A percentile compares a stretch with the other conserved stretches of the same genome.
These are phyloP conservation scores for Vultur gryphus DNA, from an alignment of 2,797 vertebrate species.

Conservation along the genomic window DNA sequence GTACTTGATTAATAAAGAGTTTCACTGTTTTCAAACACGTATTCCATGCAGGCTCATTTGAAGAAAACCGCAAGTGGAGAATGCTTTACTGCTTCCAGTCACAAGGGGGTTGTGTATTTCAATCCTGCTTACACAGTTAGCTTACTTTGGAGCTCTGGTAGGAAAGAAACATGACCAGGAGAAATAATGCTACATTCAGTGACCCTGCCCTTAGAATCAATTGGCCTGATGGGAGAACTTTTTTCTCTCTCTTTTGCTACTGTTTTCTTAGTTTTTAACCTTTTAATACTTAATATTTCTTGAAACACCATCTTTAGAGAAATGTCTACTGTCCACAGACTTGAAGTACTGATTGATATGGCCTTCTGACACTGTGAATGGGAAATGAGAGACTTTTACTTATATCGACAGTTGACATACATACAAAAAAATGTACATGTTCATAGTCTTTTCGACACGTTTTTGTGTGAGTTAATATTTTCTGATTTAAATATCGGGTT, in stretches of 20 bases:
- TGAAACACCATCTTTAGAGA: constrained; percentile 53
- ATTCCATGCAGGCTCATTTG: constrained; percentile 93
- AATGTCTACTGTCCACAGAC: neutral
- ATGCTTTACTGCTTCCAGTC: constrained; percentile 95
- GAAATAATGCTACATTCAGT: constrained; percentile 96
- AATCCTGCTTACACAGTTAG: constrained; percentile 85
- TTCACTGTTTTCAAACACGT: constrained; percentile 93
- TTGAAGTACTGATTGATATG: neutral
- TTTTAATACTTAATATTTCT: constrained; percentile 74
- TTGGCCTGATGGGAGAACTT: constrained; percentile 73
- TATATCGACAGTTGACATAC: neutral
- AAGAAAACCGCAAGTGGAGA: constrained; percentile 93
- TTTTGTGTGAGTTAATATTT: neutral
- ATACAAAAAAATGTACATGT: neutral
- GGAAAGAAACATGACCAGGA: constrained; percentile 89
- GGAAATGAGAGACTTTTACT: neutral
- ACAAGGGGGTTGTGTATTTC: constrained; percentile 94
- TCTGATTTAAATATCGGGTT: neutral
- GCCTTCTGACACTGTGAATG: neutral
- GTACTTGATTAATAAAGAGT: constrained; percentile 92
- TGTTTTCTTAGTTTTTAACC: constrained; percentile 78
- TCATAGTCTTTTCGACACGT: constrained; percentile 21
- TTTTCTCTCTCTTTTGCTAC: constrained; percentile 69
- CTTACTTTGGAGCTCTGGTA: constrained; percentile 93
- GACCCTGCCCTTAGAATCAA: constrained; percentile 82